Percentiles rank a stretch among this genome's conserved stretches.
These are phyloP conservation scores for Tupiocoris notatus DNA, from an alignment of 2,888 invertebrate species.

Conservation along the genomic window DNA sequence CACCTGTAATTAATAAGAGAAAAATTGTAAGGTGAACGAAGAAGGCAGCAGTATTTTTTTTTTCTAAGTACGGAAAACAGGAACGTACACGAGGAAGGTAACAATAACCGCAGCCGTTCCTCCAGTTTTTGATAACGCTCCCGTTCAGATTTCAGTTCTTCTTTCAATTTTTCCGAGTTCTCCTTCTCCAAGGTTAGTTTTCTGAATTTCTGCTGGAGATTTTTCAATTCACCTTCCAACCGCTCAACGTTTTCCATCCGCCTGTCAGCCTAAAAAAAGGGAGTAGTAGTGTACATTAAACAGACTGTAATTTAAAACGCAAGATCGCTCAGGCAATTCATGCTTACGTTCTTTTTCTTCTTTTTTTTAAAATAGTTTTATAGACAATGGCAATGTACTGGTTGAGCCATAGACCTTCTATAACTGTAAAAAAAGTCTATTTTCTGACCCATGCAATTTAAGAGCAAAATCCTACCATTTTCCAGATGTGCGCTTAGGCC, in stretches of 20 bases:
- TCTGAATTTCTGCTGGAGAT: slow-evolving; percentile 67
- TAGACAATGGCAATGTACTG: no score
- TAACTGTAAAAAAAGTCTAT: no score
- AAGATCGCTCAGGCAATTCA: no score
- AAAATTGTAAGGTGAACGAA: neutral
- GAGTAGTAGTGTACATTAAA: slow-evolving; percentile 11
- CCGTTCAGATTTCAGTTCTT: slow-evolving; percentile 43
- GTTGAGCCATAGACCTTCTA: no score
- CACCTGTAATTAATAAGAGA: slow-evolving; percentile 20
- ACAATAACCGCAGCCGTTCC: slow-evolving; percentile 31
- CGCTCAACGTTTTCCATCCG: slow-evolving; percentile 63
- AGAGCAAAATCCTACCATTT: no score
- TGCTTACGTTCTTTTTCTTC: no score
- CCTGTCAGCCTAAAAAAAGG: slow-evolving; percentile 48
- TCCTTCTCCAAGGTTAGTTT: slow-evolving; percentile 72
- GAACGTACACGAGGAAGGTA: slow-evolving; percentile 23
- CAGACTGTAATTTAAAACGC: no score
- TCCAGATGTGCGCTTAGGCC: no score
- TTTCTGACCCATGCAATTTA: no score
- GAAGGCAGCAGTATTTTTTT: neutral
- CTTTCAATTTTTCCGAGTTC: slow-evolving; percentile 70
- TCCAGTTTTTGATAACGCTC: slow-evolving; percentile 34
- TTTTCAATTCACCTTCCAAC: slow-evolving; percentile 51
- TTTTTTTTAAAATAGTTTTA: no score
- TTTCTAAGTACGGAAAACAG: neutral